Evolutionary conservation across 2,113 vertebrate species (phyloP).

Genomic region (Callipepla californica): DNA sequence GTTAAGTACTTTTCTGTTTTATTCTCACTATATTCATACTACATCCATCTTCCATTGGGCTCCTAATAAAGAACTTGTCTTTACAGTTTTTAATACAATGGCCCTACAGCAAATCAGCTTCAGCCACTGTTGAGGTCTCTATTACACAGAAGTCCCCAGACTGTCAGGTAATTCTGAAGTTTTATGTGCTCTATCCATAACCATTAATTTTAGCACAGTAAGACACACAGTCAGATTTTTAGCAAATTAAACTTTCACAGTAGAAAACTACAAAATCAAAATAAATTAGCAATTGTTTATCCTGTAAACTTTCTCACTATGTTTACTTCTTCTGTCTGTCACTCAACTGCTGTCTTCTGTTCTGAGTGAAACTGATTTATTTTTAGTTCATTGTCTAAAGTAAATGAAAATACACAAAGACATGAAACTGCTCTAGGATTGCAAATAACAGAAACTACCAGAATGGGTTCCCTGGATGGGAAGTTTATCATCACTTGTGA

Average conservation of each 20-base stretch:
- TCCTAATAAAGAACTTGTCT: not conserved
- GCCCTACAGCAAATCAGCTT: not conserved
- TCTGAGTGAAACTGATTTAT: not conserved
- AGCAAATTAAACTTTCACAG: not conserved
- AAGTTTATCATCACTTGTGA: not conserved
- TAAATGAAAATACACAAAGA: not conserved
- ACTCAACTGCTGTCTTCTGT: not conserved
- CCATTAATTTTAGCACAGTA: not conserved
- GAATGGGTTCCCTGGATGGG: not conserved
- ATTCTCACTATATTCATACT: not conserved
- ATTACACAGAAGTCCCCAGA: not conserved
- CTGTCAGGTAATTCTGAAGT: not conserved
- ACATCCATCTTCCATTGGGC: no score
- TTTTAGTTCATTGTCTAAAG: not conserved
- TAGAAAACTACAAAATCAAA: not conserved
- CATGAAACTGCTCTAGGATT: not conserved
- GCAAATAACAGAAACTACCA: not conserved
- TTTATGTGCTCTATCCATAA: not conserved
- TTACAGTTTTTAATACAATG: not conserved
- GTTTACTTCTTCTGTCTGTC: not conserved
- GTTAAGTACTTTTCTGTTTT: not conserved
- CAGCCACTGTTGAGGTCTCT: not conserved
- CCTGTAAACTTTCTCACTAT: not conserved
- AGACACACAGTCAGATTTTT: not conserved
- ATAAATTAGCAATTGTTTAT: not conserved